These are phyloP conservation scores for Tetragonula clypearis DNA, from an alignment of 1,140 invertebrate species.

Conservation along the genomic window DNA sequence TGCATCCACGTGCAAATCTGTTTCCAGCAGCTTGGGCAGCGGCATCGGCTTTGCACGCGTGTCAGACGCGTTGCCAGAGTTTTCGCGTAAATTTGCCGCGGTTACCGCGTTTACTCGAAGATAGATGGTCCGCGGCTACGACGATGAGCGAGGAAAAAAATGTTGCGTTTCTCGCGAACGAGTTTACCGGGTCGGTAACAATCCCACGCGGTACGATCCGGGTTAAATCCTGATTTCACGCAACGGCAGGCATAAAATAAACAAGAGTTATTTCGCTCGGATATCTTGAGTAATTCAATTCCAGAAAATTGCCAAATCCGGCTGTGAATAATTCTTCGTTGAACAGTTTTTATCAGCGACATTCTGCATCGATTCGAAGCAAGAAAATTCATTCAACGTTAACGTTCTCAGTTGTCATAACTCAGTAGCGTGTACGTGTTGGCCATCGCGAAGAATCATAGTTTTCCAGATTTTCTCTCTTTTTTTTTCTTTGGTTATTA, in stretches of 20 bases:
- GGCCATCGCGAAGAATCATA: neutral
- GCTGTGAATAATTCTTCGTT: too few relatives aligned
- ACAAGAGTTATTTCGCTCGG: too few relatives aligned
- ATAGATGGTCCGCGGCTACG: neutral
- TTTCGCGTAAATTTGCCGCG: constrained; percentile 1
- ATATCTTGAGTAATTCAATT: too few relatives aligned
- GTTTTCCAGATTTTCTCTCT: too few relatives aligned
- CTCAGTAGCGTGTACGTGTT: neutral
- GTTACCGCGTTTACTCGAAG: neutral
- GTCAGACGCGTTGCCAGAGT: neutral
- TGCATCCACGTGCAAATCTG: constrained; percentile 6
- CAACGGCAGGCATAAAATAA: too few relatives aligned
- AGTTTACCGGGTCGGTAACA: neutral
- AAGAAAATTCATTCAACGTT: neutral
- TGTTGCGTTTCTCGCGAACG: neutral
- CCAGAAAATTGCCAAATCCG: too few relatives aligned
- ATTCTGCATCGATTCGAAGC: too few relatives aligned
- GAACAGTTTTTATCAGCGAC: too few relatives aligned
- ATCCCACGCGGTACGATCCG: neutral
- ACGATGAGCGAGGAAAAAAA: neutral
- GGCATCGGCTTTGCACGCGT: neutral
- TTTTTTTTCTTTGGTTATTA: too few relatives aligned
- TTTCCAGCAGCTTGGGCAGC: neutral
- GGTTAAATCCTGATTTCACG: too few relatives aligned
- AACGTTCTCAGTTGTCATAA: neutral